Conservation (phyloP, 2,888 invertebrate genomes). For the Diaphora mendica region DNA sequence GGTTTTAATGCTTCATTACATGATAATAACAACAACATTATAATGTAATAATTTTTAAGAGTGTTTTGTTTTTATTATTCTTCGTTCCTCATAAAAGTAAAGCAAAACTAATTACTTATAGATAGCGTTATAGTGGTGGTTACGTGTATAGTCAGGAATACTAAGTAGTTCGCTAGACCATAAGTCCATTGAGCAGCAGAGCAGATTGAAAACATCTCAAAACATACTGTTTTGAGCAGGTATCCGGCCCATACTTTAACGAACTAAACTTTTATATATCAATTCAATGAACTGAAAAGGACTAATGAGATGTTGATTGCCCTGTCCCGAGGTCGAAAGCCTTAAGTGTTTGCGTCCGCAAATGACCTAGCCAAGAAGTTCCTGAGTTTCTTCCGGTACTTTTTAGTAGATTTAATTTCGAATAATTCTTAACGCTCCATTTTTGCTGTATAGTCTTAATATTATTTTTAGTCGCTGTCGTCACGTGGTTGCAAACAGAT, state of each 20-base stretch:
- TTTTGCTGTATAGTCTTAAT: background rate
- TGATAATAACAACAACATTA: too few species aligned
- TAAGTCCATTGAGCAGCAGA: background rate
- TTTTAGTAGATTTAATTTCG: background rate
- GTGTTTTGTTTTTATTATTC: too few species aligned
- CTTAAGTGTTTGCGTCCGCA: background rate
- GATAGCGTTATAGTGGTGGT: too few species aligned
- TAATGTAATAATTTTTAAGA: too few species aligned
- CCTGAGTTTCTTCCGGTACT: background rate
- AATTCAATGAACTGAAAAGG: background rate
- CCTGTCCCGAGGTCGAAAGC: background rate
- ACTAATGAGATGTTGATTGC: background rate
- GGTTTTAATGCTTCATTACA: background rate
- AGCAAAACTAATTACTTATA: too few species aligned
- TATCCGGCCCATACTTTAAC: background rate
- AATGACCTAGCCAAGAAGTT: background rate
- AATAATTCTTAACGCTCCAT: background rate
- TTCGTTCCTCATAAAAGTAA: too few species aligned
- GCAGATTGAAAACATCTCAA: background rate
- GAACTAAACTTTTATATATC: background rate
- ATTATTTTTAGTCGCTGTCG: background rate
- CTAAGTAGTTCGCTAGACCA: background rate
- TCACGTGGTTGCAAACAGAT: background rate
- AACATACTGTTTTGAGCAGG: background rate
- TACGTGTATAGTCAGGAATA: too few species aligned